Base-by-base conservation (phyloP, 2,113 vertebrate genomes). In the Petroica traversi region DNA sequence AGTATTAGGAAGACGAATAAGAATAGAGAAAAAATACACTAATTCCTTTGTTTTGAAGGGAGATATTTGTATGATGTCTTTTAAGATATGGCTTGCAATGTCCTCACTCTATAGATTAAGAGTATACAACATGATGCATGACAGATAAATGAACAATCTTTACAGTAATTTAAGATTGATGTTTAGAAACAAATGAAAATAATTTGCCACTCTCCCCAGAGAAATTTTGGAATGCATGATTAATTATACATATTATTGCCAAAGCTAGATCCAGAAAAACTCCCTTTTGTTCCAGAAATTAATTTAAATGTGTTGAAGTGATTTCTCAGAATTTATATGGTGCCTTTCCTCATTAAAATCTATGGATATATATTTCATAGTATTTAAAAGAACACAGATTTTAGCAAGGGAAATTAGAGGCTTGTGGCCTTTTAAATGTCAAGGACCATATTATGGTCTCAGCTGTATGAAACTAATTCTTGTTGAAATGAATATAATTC, bases 241-340 rank as follows among this genome's bases (percentile, higher is more conserved):
- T 95, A 95, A 96, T 97, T 97, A 95, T 91, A 68, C 73, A 59
- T 95, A 91, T 93, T 95, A 95, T 95, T 96, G 73, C 95, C 89
- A 92, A 97, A 95, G 68, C 84, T 93, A 84, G 52, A 95, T 96
- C 86, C 91, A 95, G 91, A 96, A 93, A 92, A 96, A 87, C 45
- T 75, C 63, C 74, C 83, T 92, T 96, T 92, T 95, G 86, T 95
- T 95, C 86, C 92, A 97, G 95, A 96, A 95, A 84, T 96, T 96
- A 94, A 96, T 92, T 83, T 95, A 88, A 93, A 86, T 91, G 69
- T 84, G 90, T 93, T 93, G 80, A 96, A 96, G 91, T 87, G 23
- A 92, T 93, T 91, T 79, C 54, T 95, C 25, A 93, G 83, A 89
- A 92, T 92, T 93, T 92, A 84, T 84, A 87, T 93, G 91, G 80